A percentile compares a stretch with the other conserved stretches of the same genome.
phyloP scores from a whole-genome alignment of 1,140 invertebrate species.

The Anoplophora glabripennis region DNA sequence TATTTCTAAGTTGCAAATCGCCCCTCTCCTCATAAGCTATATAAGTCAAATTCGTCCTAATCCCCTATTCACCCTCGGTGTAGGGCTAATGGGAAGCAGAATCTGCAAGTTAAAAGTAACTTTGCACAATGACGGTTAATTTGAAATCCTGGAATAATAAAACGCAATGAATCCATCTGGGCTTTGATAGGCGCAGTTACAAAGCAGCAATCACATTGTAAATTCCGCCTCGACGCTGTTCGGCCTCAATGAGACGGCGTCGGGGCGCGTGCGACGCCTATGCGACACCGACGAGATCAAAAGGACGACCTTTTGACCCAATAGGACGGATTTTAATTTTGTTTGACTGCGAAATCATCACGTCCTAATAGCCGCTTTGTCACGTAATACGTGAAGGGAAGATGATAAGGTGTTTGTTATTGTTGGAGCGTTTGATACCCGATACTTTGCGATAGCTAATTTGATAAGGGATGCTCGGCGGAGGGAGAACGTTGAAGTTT shows the following conservation, averaged over 20 bases:
- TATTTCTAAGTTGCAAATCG: too few relatives aligned
- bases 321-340: constrained; percentile 33
- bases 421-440: constrained; percentile 4
- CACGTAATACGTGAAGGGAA: constrained; percentile 18
- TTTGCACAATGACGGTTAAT: constrained; percentile 42
- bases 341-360: constrained; percentile 32
- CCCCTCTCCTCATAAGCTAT: too few relatives aligned
- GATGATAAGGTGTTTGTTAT: constrained; percentile 8
- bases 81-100: too few relatives aligned
- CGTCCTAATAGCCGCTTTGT: constrained; percentile 18
- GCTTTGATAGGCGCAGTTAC: constrained; percentile 37
- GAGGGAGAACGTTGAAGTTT: too few relatives aligned
- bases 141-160: constrained; percentile 43
- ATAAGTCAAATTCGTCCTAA: too few relatives aligned
- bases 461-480: too few relatives aligned
- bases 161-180: constrained; percentile 28
- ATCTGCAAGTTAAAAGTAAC: constrained; percentile 10
- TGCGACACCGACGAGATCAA: constrained; percentile 30
- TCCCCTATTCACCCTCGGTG: too few relatives aligned
- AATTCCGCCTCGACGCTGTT: constrained; percentile 44
- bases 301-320: constrained; percentile 18
- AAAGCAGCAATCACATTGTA: constrained; percentile 44
- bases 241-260: constrained; percentile 38
- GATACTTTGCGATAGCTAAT: background rate
- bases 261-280: constrained; percentile 31